Percentiles rank a stretch among this genome's conserved stretches.
Conservation (phyloP, 2,113 vertebrate genomes). For the Diphyllodes magnificus region DNA sequence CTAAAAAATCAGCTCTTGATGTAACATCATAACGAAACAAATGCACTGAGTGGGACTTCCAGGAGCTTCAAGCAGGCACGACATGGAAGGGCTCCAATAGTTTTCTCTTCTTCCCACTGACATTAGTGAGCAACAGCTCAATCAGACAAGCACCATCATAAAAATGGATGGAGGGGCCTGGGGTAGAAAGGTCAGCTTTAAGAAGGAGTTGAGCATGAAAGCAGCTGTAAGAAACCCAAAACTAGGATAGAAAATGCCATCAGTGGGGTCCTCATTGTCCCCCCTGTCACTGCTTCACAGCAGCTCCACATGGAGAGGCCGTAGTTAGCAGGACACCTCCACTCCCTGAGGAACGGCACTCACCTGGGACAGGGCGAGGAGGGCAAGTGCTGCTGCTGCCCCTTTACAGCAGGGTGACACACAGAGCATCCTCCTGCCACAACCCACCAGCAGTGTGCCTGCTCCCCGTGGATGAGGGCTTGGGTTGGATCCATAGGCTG, state of each 20-base stretch:
- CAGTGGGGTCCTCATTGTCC: not conserved
- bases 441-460: accelerated
- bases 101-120: not conserved
- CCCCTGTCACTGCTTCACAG: not conserved
- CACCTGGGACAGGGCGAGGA: not conserved
- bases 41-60: not conserved
- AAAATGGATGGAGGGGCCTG: not conserved
- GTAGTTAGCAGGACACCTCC: not conserved
- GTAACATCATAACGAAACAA: not conserved
- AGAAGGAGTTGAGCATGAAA: not conserved
- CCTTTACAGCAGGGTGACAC: not conserved
- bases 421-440: not conserved
- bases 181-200: not conserved
- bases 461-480: accelerated
- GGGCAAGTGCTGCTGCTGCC: not conserved
- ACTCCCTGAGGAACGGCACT: accelerated
- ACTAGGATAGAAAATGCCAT: not conserved
- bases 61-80: not conserved
- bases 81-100: not conserved
- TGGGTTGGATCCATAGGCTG: not conserved
- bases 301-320: not conserved
- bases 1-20: not conserved
- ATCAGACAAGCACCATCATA: not conserved
- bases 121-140: not conserved
- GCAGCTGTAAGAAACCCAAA: not conserved